Conservation (phyloP, 2,888 invertebrate species). For the Amphipyra tragopoginis region DNA sequence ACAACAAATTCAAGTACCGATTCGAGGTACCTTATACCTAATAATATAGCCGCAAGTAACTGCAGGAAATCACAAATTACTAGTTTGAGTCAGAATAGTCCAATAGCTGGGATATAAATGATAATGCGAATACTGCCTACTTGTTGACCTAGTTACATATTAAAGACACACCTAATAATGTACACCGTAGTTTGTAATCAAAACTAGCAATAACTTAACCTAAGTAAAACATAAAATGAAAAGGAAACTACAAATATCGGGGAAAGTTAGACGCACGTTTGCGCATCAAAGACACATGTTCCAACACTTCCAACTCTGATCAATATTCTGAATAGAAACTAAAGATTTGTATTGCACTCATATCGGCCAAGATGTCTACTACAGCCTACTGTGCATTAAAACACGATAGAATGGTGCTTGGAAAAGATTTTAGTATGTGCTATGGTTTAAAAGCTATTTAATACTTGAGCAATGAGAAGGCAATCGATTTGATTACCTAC, state of each 20-base stretch:
- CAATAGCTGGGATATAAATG: slow-evolving; percentile 40
- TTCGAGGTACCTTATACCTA: not conserved
- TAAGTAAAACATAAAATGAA: slow-evolving; percentile 22
- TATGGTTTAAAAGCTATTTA: not conserved
- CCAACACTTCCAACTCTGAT: slow-evolving; percentile 39
- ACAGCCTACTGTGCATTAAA: slow-evolving; percentile 21
- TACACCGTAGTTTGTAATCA: slow-evolving; percentile 11
- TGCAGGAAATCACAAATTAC: slow-evolving; percentile 42
- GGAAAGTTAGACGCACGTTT: slow-evolving; percentile 63
- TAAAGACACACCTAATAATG: slow-evolving; percentile 22
- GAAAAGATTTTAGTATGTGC: slow-evolving; percentile 18
- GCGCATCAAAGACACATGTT: slow-evolving; percentile 43
- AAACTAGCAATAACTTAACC: slow-evolving; percentile 12
- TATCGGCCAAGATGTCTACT: slow-evolving; percentile 30
- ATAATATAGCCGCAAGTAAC: slow-evolving; percentile 18
- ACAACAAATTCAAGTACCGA: not conserved
- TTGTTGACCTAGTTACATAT: slow-evolving; percentile 51
- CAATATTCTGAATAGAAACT: slow-evolving; percentile 58
- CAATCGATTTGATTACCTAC: not conserved
- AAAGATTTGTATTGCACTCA: slow-evolving; percentile 56
- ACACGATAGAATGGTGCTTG: slow-evolving; percentile 17
- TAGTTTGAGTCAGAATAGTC: slow-evolving; percentile 19
- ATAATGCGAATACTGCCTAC: slow-evolving; percentile 35
- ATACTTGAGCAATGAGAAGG: not conserved
- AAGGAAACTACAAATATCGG: slow-evolving; percentile 57